Conservation (phyloP, 2,113 vertebrate species). For the Plectropomus leopardus region DNA sequence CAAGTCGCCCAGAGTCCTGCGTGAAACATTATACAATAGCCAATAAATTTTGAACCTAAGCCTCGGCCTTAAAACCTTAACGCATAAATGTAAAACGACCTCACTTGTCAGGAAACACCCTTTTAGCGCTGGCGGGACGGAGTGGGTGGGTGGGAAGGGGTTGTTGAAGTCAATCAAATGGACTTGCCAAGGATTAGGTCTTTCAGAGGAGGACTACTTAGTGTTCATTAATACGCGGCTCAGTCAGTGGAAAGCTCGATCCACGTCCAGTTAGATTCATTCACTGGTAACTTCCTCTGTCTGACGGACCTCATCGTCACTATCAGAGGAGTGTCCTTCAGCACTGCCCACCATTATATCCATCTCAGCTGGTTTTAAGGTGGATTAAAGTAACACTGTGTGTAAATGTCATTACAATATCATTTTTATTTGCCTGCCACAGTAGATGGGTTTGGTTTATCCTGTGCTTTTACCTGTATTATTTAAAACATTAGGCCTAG, state of each 20-base stretch:
- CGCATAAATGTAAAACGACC: constrained; percentile 78
- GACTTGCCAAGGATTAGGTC: constrained; percentile 46
- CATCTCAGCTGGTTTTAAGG: neutral
- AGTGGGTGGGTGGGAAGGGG: constrained; percentile 69
- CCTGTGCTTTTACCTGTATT: too few relatives aligned
- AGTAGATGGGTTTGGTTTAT: neutral
- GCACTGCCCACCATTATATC: neutral
- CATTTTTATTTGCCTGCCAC: too few relatives aligned
- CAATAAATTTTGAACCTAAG: constrained; percentile 80
- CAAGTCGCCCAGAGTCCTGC: constrained; percentile 62
- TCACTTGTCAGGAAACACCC: constrained; percentile 81
- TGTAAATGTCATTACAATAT: too few relatives aligned
- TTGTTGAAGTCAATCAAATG: constrained; percentile 76
- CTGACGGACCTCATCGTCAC: too few relatives aligned
- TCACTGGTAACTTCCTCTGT: neutral
- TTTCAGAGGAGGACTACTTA: constrained; percentile 24
- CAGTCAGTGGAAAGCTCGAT: constrained; percentile 31
- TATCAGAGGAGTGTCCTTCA: neutral
- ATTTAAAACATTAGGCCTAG: too few relatives aligned
- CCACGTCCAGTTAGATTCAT: neutral
- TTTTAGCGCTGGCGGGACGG: constrained; percentile 70
- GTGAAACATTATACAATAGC: constrained; percentile 81
- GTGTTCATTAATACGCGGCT: constrained; percentile 43
- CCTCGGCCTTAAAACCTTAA: constrained; percentile 79
- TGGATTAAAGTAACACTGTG: too few relatives aligned